phyloP scores from a whole-genome alignment of 2,113 vertebrate species.

The Dendropsophus ebraccatus region DNA sequence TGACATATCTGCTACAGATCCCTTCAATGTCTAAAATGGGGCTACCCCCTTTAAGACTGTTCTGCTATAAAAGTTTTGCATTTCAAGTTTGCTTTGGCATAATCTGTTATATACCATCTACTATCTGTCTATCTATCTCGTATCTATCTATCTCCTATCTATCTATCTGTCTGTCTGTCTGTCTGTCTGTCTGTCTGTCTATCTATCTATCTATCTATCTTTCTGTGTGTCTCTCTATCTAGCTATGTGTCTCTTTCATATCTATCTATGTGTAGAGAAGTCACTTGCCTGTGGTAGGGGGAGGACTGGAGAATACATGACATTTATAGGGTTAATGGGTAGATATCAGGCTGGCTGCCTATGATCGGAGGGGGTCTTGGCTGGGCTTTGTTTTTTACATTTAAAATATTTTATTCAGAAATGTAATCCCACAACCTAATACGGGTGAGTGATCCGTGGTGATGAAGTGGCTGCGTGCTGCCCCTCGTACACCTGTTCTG shows the following conservation, averaged over 20 bases:
- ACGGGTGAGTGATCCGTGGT: background rate
- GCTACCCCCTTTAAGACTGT: background rate
- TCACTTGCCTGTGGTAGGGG: background rate
- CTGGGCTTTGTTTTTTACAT: background rate
- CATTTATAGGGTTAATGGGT: background rate
- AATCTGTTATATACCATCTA: background rate
- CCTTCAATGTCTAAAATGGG: background rate
- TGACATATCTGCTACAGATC: background rate
- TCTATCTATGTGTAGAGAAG: background rate
- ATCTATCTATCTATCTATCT: too few species aligned
- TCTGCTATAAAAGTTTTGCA: background rate
- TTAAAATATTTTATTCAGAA: constrained; percentile 16
- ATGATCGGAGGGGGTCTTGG: background rate
- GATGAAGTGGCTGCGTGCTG: constrained; percentile 1
- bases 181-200: too few species aligned
- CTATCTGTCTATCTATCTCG: too few species aligned
- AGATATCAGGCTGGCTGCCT: too few species aligned
- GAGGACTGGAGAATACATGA: background rate
- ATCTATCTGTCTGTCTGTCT: too few species aligned
- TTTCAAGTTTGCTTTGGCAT: background rate
- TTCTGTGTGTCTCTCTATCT: too few species aligned
- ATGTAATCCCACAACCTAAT: constrained; percentile 17
- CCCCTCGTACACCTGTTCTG: constrained; percentile 3
- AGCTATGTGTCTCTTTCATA: too few species aligned
- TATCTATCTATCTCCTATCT: too few species aligned